These are phyloP conservation scores for Podocnemis expansa DNA, from an alignment of 2,113 vertebrate species.

Conservation along the genomic window DNA sequence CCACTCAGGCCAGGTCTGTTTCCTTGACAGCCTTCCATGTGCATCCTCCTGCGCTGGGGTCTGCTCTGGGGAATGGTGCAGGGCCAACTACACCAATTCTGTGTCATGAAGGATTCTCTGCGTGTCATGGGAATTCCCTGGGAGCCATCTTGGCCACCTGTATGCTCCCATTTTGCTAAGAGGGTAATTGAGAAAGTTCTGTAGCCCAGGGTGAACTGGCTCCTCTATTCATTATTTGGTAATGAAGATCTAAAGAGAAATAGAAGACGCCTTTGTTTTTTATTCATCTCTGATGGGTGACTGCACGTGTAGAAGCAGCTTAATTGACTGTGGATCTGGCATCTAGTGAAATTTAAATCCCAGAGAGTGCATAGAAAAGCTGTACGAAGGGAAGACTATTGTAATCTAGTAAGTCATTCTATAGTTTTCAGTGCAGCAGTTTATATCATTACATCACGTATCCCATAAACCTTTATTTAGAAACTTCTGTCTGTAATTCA, in stretches of 20 bases:
- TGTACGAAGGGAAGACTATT: neutral
- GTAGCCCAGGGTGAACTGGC: constrained; percentile 38
- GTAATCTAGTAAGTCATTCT: constrained; percentile 4
- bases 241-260: constrained; percentile 33
- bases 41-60: neutral
- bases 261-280: constrained; percentile 3
- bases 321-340: neutral
- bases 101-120: constrained; percentile 42
- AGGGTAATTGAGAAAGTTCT: constrained; percentile 41
- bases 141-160: constrained; percentile 54
- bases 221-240: constrained; percentile 43
- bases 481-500: neutral
- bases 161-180: constrained; percentile 37
- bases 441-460: neutral
- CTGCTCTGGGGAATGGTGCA: constrained; percentile 40
- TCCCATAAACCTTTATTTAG: constrained; percentile 20
- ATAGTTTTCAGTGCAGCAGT: neutral
- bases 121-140: constrained; percentile 29
- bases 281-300: neutral
- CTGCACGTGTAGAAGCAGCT: neutral
- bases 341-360: neutral
- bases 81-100: constrained; percentile 36
- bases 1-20: neutral
- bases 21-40: constrained; percentile 23
- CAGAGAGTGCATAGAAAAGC: accelerated